These are phyloP conservation scores for Heterodera filipjevi DNA, from an alignment of 2,888 invertebrate species.

Conservation along the genomic window DNA sequence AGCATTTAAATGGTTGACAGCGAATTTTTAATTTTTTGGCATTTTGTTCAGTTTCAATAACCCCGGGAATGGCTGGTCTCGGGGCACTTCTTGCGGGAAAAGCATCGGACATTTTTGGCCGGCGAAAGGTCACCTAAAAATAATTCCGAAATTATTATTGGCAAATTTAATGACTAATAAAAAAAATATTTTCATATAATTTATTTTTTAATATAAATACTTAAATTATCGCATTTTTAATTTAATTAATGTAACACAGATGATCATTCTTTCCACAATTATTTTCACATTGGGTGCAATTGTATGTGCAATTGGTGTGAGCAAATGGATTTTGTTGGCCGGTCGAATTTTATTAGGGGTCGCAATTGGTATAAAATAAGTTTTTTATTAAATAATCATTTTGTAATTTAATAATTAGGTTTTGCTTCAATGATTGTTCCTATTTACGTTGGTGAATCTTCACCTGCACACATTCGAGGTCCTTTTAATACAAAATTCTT, in stretches of 20 bases:
- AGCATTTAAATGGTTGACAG: no score
- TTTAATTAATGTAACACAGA: no score
- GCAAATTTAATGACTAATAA: no score
- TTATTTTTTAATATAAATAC: no score
- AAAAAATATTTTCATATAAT: no score
- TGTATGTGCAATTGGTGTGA: slow-evolving; percentile 63
- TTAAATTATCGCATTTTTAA: no score
- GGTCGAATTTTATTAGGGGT: slow-evolving; percentile 58
- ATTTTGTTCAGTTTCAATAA: slow-evolving; percentile 30
- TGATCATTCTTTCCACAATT: slow-evolving; percentile 69
- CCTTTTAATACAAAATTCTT: not conserved
- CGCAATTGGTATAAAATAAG: slow-evolving; percentile 49
- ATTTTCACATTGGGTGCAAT: slow-evolving; percentile 69
- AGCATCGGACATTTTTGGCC: slow-evolving; percentile 69
- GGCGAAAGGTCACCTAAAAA: slow-evolving; percentile 61
- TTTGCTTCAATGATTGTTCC: slow-evolving; percentile 69
- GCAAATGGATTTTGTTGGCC: slow-evolving; percentile 47
- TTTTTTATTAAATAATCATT: not conserved
- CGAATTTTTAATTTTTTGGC: no score
- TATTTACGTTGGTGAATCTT: slow-evolving; percentile 71
- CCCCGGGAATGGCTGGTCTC: slow-evolving; percentile 38
- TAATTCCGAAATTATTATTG: no score
- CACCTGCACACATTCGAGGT: slow-evolving; percentile 69
- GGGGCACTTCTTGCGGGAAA: slow-evolving; percentile 63
- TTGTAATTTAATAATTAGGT: slow-evolving; percentile 37